These are phyloP conservation scores for Erethizon dorsatum DNA, from an alignment of 2,797 vertebrate species.

Conservation along the genomic window DNA sequence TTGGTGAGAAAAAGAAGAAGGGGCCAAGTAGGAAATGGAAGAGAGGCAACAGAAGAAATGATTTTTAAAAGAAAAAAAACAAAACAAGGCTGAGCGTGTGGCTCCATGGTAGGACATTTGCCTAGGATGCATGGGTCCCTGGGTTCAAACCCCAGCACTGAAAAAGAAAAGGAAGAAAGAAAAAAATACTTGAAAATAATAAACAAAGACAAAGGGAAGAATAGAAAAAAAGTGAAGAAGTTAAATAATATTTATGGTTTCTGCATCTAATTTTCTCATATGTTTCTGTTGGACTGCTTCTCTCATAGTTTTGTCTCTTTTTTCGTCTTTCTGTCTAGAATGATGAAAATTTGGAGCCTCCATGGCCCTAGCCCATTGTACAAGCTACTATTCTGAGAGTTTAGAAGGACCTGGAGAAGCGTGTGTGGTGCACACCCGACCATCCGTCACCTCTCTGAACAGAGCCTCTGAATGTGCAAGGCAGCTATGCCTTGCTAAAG, in stretches of 20 bases:
- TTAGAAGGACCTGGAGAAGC: background rate
- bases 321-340: conserved; percentile 50
- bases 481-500: background rate
- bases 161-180: no score
- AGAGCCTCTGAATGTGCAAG: background rate
- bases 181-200: background rate
- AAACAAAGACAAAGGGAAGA: background rate
- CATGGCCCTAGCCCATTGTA: no score
- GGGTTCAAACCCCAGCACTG: no score
- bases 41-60: background rate
- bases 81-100: background rate
- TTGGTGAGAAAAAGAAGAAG: background rate
- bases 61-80: background rate
- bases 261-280: background rate
- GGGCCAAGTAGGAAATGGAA: background rate
- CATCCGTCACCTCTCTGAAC: background rate
- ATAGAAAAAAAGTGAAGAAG: background rate
- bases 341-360: background rate
- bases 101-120: background rate
- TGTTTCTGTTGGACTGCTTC: background rate
- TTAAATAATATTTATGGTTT: background rate
- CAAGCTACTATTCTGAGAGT: background rate
- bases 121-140: background rate
- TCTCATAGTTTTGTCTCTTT: background rate
- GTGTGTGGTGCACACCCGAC: background rate